Percentiles rank a stretch among this genome's conserved stretches.
Conservation (phyloP, 1,140 invertebrate species). For the Branchinecta lindahli region DNA sequence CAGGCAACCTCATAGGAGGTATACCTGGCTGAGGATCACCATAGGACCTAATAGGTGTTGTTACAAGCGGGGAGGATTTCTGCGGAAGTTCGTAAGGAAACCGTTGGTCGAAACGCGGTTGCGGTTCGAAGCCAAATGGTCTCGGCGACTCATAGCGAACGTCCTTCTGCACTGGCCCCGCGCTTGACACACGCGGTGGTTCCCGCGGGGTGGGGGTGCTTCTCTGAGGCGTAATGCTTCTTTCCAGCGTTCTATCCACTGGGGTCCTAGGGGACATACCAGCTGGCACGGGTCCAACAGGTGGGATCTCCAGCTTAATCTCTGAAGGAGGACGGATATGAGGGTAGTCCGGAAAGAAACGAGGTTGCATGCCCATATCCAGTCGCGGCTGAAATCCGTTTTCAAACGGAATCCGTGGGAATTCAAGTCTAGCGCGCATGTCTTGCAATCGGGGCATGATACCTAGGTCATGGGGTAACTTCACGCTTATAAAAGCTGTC, state of each 20-base stretch:
- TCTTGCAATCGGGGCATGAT: not conserved
- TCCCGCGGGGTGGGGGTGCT: not conserved
- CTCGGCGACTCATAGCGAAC: not conserved
- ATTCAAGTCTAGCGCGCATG: not conserved
- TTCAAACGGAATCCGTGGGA: not conserved
- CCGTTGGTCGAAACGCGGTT: not conserved
- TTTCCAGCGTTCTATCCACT: not conserved
- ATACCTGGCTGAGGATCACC: slow-evolving; percentile 2
- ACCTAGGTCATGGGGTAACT: not conserved
- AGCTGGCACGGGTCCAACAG: not conserved
- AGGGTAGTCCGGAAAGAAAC: not conserved
- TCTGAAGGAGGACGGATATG: not conserved
- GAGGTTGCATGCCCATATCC: not conserved
- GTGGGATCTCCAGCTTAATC: not conserved
- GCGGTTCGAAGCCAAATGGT: not conserved
- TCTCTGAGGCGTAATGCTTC: not conserved
- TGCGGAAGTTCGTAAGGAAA: not conserved
- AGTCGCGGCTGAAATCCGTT: not conserved
- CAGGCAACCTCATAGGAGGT: not conserved
- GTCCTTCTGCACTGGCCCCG: not conserved
- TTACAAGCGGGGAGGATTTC: not conserved
- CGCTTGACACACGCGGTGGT: not conserved
- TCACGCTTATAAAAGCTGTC: not conserved
- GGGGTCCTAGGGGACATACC: not conserved
- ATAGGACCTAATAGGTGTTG: not conserved